Base-by-base conservation (phyloP, 2,888 invertebrate species). In the Euplagia quadripunctaria region DNA sequence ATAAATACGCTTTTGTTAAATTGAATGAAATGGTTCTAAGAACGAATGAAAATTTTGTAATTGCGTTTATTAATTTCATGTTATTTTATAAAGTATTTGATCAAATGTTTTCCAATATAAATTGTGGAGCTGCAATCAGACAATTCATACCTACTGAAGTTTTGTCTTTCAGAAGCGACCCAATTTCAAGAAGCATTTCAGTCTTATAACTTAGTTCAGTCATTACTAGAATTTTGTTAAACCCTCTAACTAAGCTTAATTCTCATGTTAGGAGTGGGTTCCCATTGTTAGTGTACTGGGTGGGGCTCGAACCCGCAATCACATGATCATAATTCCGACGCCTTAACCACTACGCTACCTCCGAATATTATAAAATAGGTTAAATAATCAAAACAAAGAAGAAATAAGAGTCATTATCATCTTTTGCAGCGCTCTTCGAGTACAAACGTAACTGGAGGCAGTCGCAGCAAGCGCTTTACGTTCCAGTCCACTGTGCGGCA, bases 401-500 rank as follows among this genome's bases (percentile, higher is more conserved):
- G 51, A 51, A 14, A 51, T 51, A 14, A 51, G 2, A 31, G 0
- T 61, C 6, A 1, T 61, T 12, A 31, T 31, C 31, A 46, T 63
- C 81, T 86, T 75, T 88, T 89, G 4, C 89, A 94, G 94, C 92
- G 94, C n/a, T 86, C 88, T 42, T 80, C 89, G 52, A 88, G n/a
- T 66, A 64, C 66, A n/a, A 69, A 88, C 83, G 86, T 84, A 55
- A 69, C 88, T 83, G 86, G 85, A 55, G 81, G 85, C 17, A 85
- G 86, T 64, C 91, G 92, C 16, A 94, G 96, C 69, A 97, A 97
- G 88, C 96, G 97, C 81, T 98, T 98, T 92, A 98, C 98, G 0
- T 98, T 98, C 92, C 98, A 98, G 91, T 98, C 98, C 67, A 98
- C 98, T 0, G 97, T 98, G 14, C 90, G 98, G n/a, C 97, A 98